A percentile compares a stretch with the other conserved stretches of the same genome.
Conservation (phyloP, 1,140 invertebrate species). For the Colletes gigas region DNA sequence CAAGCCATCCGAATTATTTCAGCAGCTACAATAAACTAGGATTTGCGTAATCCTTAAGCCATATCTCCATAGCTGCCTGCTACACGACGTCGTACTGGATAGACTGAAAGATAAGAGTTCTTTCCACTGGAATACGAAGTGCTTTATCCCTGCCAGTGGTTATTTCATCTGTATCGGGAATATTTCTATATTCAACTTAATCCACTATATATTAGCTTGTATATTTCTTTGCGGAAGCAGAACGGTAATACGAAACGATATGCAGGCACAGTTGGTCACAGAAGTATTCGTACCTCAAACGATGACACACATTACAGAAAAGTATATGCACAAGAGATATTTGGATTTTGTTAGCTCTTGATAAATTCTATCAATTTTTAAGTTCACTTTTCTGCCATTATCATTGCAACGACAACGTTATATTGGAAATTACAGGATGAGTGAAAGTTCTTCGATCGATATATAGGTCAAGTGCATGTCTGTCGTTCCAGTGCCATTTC, state of each 20-base stretch:
- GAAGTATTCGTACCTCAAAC: not conserved
- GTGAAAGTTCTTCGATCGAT: too few species aligned
- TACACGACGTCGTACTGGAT: slow-evolving; percentile 11
- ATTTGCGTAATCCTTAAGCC: slow-evolving; percentile 22
- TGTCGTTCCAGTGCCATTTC: too few species aligned
- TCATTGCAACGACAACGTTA: too few species aligned
- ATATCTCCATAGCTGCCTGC: slow-evolving; percentile 9
- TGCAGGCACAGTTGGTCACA: not conserved
- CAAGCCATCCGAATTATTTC: not conserved
- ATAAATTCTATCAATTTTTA: too few species aligned
- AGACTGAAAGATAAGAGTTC: not conserved
- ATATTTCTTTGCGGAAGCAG: too few species aligned
- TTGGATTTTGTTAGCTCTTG: too few species aligned
- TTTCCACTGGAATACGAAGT: not conserved
- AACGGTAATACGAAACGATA: not conserved
- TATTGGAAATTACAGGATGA: too few species aligned
- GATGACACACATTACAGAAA: too few species aligned
- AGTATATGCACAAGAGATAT: too few species aligned
- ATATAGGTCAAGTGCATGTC: too few species aligned
- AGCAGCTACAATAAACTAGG: slow-evolving; percentile 38
- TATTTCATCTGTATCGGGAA: slow-evolving; percentile 14
- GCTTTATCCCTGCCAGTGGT: slow-evolving; percentile 11
- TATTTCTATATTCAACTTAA: slow-evolving; percentile 8
- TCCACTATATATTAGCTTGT: not conserved
- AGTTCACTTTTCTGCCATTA: too few species aligned